These are phyloP conservation scores for Syrmaticus mikado DNA, from an alignment of 2,113 vertebrate species.

Conservation along the genomic window DNA sequence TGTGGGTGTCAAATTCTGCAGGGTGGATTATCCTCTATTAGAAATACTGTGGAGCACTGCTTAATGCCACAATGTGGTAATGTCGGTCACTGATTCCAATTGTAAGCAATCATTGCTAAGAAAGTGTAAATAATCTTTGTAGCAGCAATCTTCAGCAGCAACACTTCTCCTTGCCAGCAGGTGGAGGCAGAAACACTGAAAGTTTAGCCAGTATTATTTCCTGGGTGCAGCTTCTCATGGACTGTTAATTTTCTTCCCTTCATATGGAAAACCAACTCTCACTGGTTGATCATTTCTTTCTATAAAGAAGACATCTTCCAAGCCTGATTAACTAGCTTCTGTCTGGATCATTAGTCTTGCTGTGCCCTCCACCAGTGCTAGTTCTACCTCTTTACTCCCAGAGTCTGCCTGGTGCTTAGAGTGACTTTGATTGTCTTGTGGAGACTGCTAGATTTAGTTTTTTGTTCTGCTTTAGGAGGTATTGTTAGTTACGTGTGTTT, in stretches of 20 bases:
- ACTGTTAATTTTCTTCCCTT: background rate
- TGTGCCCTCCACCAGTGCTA: background rate
- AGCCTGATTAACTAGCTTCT: background rate
- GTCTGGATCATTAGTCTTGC: background rate
- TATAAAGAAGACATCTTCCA: background rate
- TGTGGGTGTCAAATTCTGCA: background rate
- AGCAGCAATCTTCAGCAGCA: background rate
- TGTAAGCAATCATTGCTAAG: background rate
- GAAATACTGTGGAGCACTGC: background rate
- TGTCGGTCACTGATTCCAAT: background rate
- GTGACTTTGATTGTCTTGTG: background rate
- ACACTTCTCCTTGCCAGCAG: conserved; percentile 55
- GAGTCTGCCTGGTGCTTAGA: background rate
- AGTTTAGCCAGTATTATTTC: background rate
- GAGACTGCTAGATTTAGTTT: background rate
- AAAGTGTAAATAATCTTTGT: background rate
- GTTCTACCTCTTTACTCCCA: background rate
- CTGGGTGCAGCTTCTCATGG: background rate
- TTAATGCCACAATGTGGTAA: background rate
- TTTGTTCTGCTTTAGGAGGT: background rate
- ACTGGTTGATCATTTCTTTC: background rate
- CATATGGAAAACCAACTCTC: background rate
- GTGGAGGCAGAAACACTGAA: conserved; percentile 61
- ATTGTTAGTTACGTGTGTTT: background rate
- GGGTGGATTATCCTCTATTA: background rate